Base-by-base conservation (phyloP, 1,140 invertebrate species). In the Ridgeia piscesae region DNA sequence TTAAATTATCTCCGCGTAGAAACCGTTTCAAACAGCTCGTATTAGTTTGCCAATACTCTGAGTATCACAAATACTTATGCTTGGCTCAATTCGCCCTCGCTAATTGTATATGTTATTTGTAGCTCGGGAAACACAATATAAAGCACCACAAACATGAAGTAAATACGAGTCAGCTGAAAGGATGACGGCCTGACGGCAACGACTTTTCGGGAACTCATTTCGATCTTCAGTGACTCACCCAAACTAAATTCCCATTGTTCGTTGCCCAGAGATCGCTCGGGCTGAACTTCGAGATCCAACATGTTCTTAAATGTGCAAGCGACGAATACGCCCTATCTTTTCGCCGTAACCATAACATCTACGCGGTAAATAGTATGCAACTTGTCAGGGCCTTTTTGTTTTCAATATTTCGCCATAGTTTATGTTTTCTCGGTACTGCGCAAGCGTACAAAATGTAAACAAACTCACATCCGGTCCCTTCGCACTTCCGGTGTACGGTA, bases 171-270 rank as follows among this genome's bases (percentile, higher is more conserved):
- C 88, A 34, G 34, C 33, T 58, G 58, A 1, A 77, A 31, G 35
- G 21, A 91, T 42, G 35, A 91, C 27, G 17, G 35, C 89, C 21
- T 42, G 35, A 91, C 27, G 17, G 35, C 89, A 91, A 91, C 34
- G 89, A 91, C 34, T 91, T 42, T 34, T 91, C 21, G 34, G 14
- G 89, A 91, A 91, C n/a, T n/a, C n/a, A n/a, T 88, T 88, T 77
- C 31, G 4, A 92, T n/a, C 31, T 77, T 88, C 31, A 6, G 35
- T 88, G 34, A 97, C 97, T 97, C 96, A 98, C 98, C 98, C 96
- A 99, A 97, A 96, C 99, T 97, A 97, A 99, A 99, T 97, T 99
- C 98, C 98, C 98, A 99, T 97, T 98, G 97, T 96, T 99, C 98
- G 96, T 98, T 98, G 96, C 98, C 98, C 95, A 99, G 97, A 94